These are phyloP conservation scores for Rhinichthys osculus DNA, from an alignment of 2,797 vertebrate genomes.

Conservation along the genomic window DNA sequence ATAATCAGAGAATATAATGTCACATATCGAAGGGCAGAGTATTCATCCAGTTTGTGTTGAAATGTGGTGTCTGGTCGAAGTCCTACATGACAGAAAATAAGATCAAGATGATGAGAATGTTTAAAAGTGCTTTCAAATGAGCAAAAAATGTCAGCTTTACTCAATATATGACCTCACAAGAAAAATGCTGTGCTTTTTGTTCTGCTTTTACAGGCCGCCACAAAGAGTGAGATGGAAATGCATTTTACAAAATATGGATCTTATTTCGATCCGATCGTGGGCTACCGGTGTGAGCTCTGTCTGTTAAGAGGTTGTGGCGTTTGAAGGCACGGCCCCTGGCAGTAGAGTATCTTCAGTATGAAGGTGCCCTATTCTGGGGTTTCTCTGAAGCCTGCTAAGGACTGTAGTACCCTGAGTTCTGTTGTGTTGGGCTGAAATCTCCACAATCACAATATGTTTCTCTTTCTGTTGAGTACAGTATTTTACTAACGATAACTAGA, in stretches of 20 bases:
- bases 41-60: constrained; percentile 53
- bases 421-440: constrained; percentile 1
- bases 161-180: background rate
- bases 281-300: background rate
- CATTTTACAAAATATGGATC: background rate
- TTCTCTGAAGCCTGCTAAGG: background rate
- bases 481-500: constrained; percentile 4
- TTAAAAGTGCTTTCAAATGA: background rate
- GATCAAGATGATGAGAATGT: background rate
- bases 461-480: background rate
- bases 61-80: constrained; percentile 36
- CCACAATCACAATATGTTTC: background rate
- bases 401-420: background rate
- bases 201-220: background rate
- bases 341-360: background rate
- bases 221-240: background rate
- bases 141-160: background rate
- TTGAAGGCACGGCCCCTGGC: constrained; percentile 17
- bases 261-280: background rate
- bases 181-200: background rate
- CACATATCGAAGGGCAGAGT: constrained; percentile 58
- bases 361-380: background rate
- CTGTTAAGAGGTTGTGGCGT: background rate
- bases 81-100: constrained; percentile 39
- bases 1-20: background rate